Evolutionary conservation across 2,797 vertebrate genomes (phyloP).

Genomic region (Natrix natrix): DNA sequence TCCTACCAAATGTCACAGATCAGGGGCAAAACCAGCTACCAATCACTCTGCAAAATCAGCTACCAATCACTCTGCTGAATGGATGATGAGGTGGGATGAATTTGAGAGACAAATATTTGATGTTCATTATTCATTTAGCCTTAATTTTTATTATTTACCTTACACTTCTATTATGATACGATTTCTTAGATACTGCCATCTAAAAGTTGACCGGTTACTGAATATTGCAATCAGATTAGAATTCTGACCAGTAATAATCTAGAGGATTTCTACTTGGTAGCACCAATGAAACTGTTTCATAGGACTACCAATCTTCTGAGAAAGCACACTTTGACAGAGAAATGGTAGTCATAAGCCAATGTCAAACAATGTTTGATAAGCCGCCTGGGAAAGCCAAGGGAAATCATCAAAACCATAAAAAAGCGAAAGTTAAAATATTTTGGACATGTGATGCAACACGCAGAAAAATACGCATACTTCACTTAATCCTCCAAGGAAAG

Average conservation of each 20-base stretch:
- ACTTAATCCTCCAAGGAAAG: no score
- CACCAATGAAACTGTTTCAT: background rate
- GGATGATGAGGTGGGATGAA: background rate
- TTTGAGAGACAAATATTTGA: background rate
- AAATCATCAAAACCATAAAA: no score
- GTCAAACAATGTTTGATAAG: background rate
- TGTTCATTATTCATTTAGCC: background rate
- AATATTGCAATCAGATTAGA: background rate
- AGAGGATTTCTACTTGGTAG: background rate
- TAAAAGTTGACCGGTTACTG: background rate
- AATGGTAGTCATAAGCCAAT: background rate
- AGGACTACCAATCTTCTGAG: background rate
- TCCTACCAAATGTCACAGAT: background rate
- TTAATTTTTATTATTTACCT: background rate
- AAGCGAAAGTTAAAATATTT: no score
- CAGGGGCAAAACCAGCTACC: background rate
- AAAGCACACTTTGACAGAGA: background rate
- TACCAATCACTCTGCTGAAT: background rate
- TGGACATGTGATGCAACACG: no score
- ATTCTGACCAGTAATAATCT: background rate
- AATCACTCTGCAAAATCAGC: background rate
- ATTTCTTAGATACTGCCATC: background rate
- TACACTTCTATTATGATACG: background rate
- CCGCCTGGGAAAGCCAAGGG: no score
- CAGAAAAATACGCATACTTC: no score